Percentiles rank a stretch among this genome's conserved stretches.
These are phyloP conservation scores for Mus minutoides DNA, from an alignment of 2,797 vertebrate genomes.

Conservation along the genomic window DNA sequence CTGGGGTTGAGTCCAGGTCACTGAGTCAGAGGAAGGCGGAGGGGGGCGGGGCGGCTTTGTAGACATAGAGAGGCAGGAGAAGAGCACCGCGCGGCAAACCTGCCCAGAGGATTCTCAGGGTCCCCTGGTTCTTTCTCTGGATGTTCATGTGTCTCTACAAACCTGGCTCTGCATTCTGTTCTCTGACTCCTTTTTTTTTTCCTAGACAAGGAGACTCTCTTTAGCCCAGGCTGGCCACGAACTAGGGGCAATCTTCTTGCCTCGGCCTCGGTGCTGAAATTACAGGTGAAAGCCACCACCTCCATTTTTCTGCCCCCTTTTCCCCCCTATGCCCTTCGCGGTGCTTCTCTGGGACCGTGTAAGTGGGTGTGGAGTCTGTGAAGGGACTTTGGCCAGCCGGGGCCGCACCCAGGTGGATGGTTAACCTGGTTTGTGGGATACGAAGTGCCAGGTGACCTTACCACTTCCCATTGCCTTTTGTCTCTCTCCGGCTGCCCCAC, in stretches of 20 bases:
- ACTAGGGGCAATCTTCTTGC: background rate
- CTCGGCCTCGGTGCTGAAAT: background rate
- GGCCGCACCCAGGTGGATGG: conserved; percentile 41
- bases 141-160: background rate
- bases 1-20: conserved; percentile 80
- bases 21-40: conserved; percentile 43
- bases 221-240: background rate
- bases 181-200: background rate
- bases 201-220: background rate
- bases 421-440: conserved; percentile 32
- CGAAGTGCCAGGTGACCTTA: background rate
- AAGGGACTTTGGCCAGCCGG: conserved; percentile 58
- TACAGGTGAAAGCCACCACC: background rate
- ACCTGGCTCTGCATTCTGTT: background rate
- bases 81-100: background rate
- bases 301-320: background rate
- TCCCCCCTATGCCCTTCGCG: background rate
- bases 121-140: background rate
- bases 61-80: background rate
- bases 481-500: background rate
- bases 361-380: background rate
- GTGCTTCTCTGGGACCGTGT: background rate
- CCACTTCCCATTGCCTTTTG: background rate
- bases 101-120: background rate
- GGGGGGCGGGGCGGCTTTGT: conserved; percentile 7